A percentile compares a stretch with the other conserved stretches of the same genome.
Evolutionary conservation across 2,113 vertebrate species (phyloP).

Genomic region (Mus musculus): GRCm39 chr14:72230501-72231000

Average conservation of each 20-base stretch:
- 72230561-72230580: neutral
- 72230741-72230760: slow-evolving; percentile 32
- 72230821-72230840: neutral
- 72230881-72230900: neutral
- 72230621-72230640: neutral
- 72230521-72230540: no score
- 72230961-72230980: neutral
- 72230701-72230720: slow-evolving; percentile 9
- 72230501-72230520: neutral
- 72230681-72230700: neutral
- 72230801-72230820: neutral
- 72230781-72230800: neutral
- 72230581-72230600: neutral
- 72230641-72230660: slow-evolving; percentile 24
- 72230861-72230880: neutral
- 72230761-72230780: neutral
- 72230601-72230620: slow-evolving; percentile 34
- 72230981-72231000: neutral
- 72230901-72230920: neutral
- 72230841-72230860: neutral
- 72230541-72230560: no score
- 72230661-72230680: slow-evolving; percentile 54
- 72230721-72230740: slow-evolving; percentile 40
- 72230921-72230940: neutral
- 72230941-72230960: neutral